phyloP scores from a whole-genome alignment of 2,888 invertebrate genomes.

The Erpobdella octoculata region DNA sequence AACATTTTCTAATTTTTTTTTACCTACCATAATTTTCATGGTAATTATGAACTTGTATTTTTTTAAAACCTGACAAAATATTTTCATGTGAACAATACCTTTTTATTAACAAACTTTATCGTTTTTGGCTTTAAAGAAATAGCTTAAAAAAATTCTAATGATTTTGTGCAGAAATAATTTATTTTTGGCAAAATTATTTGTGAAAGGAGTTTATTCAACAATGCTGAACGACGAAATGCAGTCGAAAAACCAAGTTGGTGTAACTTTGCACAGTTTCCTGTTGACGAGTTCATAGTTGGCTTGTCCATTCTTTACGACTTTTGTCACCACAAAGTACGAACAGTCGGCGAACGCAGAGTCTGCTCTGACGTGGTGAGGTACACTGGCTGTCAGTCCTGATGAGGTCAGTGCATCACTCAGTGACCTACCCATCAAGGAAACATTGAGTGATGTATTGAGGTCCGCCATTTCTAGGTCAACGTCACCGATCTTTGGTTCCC shows the following conservation, averaged over 20 bases:
- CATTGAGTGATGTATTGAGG: conserved; percentile 3
- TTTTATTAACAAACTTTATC: no score
- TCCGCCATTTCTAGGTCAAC: neutral
- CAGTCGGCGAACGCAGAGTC: conserved; percentile 11
- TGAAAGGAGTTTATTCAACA: no score
- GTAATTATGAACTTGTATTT: no score
- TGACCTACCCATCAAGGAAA: neutral
- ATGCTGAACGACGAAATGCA: conserved; percentile 6
- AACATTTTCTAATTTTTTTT: no score
- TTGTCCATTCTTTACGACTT: neutral
- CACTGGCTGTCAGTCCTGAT: neutral
- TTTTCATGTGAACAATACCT: no score
- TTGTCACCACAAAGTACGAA: conserved; percentile 9
- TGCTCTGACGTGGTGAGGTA: conserved; percentile 3
- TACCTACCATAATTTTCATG: no score
- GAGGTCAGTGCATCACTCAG: neutral
- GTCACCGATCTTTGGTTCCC: conserved; percentile 14
- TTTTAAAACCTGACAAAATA: no score
- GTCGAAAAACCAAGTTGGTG: conserved; percentile 20
- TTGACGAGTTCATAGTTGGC: neutral
- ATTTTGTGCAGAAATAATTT: no score
- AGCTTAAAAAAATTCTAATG: no score
- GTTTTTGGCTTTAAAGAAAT: no score
- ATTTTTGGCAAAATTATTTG: no score
- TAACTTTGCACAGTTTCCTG: conserved; percentile 18